Evolutionary conservation across 2,888 invertebrate genomes (phyloP).

Genomic region (Mayetiola destructor): DNA sequence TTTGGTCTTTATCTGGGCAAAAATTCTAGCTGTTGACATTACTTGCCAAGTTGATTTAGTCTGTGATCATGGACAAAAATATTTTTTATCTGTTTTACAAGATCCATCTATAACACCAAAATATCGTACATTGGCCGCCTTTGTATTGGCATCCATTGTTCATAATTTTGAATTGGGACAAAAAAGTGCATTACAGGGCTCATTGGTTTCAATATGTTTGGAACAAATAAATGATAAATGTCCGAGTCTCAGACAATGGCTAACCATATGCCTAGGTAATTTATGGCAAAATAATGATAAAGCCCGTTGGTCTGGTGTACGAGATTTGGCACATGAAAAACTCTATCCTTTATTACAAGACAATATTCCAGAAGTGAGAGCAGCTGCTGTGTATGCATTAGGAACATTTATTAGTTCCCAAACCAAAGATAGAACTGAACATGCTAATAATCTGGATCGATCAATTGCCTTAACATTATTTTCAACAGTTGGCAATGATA

Average conservation of each 20-base stretch:
- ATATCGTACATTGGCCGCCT: slow-evolving; percentile 85
- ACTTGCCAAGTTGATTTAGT: slow-evolving; percentile 91
- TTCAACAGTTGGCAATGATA: slow-evolving; percentile 62
- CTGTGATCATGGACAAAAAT: slow-evolving; percentile 84
- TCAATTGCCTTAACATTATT: slow-evolving; percentile 79
- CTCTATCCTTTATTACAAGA: slow-evolving; percentile 67
- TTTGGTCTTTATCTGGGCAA: slow-evolving; percentile 97
- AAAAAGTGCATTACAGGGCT: slow-evolving; percentile 79
- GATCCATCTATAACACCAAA: slow-evolving; percentile 55
- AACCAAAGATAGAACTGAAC: slow-evolving; percentile 62
- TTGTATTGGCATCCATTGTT: slow-evolving; percentile 86
- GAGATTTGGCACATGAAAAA: slow-evolving; percentile 94
- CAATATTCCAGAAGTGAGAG: slow-evolving; percentile 78
- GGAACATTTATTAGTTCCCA: slow-evolving; percentile 85
- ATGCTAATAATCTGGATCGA: slow-evolving; percentile 88
- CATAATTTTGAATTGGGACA: slow-evolving; percentile 78
- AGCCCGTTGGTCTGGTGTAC: slow-evolving; percentile 86
- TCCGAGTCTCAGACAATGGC: slow-evolving; percentile 65
- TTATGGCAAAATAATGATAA: slow-evolving; percentile 81
- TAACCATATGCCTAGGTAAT: slow-evolving; percentile 79
- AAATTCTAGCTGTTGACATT: slow-evolving; percentile 94
- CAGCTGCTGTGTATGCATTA: slow-evolving; percentile 85
- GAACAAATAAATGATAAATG: slow-evolving; percentile 67
- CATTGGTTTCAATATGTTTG: slow-evolving; percentile 78
- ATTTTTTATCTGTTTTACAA: slow-evolving; percentile 82